phyloP scores from a whole-genome alignment of 2,113 vertebrate genomes.

The Pachyramphus minor region DNA sequence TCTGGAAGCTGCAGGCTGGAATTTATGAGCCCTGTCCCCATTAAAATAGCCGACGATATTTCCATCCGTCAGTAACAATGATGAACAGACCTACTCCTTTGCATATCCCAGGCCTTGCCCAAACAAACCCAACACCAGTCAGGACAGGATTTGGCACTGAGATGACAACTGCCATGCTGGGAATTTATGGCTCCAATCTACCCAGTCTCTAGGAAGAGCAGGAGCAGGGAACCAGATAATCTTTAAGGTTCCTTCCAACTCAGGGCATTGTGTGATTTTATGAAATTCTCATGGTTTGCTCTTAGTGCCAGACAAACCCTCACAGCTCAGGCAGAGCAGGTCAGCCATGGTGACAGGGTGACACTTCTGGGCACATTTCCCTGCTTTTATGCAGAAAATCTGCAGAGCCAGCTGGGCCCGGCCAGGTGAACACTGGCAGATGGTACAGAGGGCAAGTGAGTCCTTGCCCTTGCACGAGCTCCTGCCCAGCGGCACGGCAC shows the following conservation, averaged over 20 bases:
- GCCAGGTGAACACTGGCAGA: not conserved
- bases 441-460: not conserved
- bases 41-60: slow-evolving; percentile 20
- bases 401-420: not conserved
- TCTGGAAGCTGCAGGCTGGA: slow-evolving; percentile 29
- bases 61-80: not conserved
- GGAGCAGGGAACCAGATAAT: not conserved
- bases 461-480: not conserved
- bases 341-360: not conserved
- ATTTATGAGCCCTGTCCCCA: slow-evolving; percentile 35
- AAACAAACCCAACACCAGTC: not conserved
- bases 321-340: not conserved
- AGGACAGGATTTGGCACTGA: not conserved
- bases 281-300: not conserved
- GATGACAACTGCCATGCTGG: not conserved
- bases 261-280: not conserved
- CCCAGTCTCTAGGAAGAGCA: not conserved
- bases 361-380: not conserved
- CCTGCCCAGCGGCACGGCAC: not conserved
- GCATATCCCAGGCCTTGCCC: not conserved
- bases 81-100: not conserved
- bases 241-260: not conserved
- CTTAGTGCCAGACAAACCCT: not conserved
- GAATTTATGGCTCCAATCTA: not conserved
- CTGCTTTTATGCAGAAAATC: not conserved